Percentiles rank a stretch among this genome's conserved stretches.
Evolutionary conservation across 2,797 vertebrate genomes (phyloP).

Genomic region (Alectoris magna): DNA sequence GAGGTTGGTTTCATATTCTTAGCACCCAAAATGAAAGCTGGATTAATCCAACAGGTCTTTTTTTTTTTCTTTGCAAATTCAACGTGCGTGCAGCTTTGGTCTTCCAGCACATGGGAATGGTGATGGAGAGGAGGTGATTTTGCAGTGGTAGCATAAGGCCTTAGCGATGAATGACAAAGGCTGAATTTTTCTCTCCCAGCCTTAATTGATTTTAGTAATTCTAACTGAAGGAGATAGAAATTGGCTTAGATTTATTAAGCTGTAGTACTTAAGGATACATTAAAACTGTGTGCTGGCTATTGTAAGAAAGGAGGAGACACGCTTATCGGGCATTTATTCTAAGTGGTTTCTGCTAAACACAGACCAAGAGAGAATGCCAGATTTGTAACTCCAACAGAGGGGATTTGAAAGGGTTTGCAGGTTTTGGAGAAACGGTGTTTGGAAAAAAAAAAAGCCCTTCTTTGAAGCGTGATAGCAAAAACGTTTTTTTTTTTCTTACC

Average conservation of each 20-base stretch:
- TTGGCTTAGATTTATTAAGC: slow-evolving; percentile 31
- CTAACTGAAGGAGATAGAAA: slow-evolving; percentile 15
- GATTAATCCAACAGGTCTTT: neutral
- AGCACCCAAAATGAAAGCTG: slow-evolving; percentile 7
- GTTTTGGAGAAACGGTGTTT: neutral
- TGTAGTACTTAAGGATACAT: neutral
- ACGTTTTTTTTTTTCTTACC: neutral
- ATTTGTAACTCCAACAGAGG: neutral
- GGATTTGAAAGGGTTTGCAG: slow-evolving; percentile 32
- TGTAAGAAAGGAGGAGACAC: slow-evolving; percentile 4
- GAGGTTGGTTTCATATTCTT: neutral
- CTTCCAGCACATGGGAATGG: neutral
- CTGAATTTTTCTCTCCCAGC: slow-evolving; percentile 16
- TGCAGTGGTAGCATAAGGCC: neutral
- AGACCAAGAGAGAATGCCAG: slow-evolving; percentile 24
- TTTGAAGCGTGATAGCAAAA: slow-evolving; percentile 46
- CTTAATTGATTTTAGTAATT: slow-evolving; percentile 55
- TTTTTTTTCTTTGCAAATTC: neutral
- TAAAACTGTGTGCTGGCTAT: neutral
- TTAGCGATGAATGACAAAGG: slow-evolving; percentile 31
- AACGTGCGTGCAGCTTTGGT: neutral
- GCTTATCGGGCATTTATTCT: neutral
- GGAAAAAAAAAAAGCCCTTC: neutral
- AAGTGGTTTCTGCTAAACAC: neutral
- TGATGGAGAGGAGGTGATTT: slow-evolving; percentile 19